Base-by-base conservation (phyloP, 2,797 vertebrate species). In the Lerista edwardsae region DNA sequence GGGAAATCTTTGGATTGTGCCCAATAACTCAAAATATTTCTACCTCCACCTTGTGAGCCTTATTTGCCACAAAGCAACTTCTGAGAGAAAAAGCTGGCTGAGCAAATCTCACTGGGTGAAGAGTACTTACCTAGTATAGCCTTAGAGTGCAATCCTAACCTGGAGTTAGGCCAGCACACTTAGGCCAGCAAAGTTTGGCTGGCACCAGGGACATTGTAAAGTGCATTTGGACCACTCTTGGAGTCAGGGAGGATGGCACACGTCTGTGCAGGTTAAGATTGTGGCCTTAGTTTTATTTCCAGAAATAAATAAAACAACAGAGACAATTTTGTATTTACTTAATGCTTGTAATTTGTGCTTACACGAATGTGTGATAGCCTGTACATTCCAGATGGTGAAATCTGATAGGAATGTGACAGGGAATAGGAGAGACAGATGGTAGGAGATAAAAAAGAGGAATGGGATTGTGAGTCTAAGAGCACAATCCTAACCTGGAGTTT, bases 231-330 rank as follows among this genome's bases (percentile, higher is more conserved):
- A n/a, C n/a, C n/a, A n/a, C n/a, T n/a, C n/a, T n/a, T n/a, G n/a
- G n/a, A n/a, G n/a, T n/a, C n/a, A n/a, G n/a, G n/a, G n/a, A n/a
- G n/a, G n/a, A n/a, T n/a, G n/a, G n/a, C n/a, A n/a, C n/a, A n/a
- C n/a, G n/a, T n/a, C n/a, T n/a, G n/a, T n/a, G n/a, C n/a, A n/a
- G n/a, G n/a, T n/a, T n/a, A n/a, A n/a, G n/a, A n/a, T n/a, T n/a
- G n/a, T n/a, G n/a, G n/a, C 36, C 71, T 78, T 44, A 65, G 15
- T 39, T 55, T 75, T 84, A 79, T 47, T 72, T 79, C 31, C 75
- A 73, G 59, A 65, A 79, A 64, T 6, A 73, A 57, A 72, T n/a
- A n/a, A n/a, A n/a, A n/a, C 47, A 51, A 51, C 12, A 31, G 3
- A 23, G n/a, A 29, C 31, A 19, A 55, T 65, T 41, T 67, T 55